phyloP scores from a whole-genome alignment of 2,888 invertebrate species.

The Sinohyriopsis cumingii region DNA sequence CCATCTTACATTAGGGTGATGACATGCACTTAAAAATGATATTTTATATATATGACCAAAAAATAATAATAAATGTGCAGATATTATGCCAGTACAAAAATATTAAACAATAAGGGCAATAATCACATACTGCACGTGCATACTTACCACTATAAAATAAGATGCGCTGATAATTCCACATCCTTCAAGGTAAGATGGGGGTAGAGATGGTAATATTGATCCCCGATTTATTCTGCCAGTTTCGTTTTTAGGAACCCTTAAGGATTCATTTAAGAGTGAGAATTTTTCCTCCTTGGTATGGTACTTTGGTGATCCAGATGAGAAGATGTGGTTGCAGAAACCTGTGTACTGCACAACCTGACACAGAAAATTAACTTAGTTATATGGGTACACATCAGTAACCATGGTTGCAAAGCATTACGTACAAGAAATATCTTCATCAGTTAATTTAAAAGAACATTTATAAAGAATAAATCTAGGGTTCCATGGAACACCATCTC shows the following conservation, averaged over 20 bases:
- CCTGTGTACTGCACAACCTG: conserved; percentile 56
- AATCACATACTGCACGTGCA: not conserved
- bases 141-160: conserved; percentile 74
- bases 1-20: not conserved
- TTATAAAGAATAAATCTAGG: too few species aligned
- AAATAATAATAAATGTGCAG: too few species aligned
- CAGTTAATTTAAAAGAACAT: too few species aligned
- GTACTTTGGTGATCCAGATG: conserved; percentile 77
- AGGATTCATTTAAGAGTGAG: conserved; percentile 83
- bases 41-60: too few species aligned
- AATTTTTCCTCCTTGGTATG: conserved; percentile 56
- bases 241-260: conserved; percentile 85
- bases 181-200: conserved; percentile 93
- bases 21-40: not conserved
- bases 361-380: conserved; percentile 5
- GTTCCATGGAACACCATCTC: too few species aligned
- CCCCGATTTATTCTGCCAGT: conserved; percentile 92
- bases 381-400: not conserved
- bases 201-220: conserved; percentile 92
- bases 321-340: conserved; percentile 52
- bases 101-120: too few species aligned
- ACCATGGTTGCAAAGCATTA: too few species aligned
- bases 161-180: conserved; percentile 94
- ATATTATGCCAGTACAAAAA: too few species aligned
- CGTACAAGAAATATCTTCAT: too few species aligned